Evolutionary conservation across 2,888 invertebrate species (phyloP).

Genomic region (Diplazon laetatorius): DNA sequence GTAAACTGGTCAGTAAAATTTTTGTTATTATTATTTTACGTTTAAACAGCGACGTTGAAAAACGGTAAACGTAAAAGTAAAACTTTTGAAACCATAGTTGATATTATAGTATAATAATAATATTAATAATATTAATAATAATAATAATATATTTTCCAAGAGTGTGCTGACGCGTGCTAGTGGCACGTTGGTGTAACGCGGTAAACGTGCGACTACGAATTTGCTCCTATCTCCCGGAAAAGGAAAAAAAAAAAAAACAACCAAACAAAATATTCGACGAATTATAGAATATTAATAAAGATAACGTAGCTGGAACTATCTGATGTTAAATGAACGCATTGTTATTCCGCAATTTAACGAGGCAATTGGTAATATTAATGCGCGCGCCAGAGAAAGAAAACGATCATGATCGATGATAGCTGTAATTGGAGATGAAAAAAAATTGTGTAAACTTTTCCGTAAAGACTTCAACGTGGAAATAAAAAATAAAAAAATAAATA

Average conservation of each 20-base stretch:
- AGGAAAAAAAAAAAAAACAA: no score
- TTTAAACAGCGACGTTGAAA: slow-evolving; percentile 41
- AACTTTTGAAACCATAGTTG: slow-evolving; percentile 42
- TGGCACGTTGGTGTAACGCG: slow-evolving; percentile 31
- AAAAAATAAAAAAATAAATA: slow-evolving; percentile 46
- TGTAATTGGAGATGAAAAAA: slow-evolving; percentile 29
- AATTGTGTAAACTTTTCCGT: slow-evolving; percentile 45
- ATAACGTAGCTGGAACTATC: slow-evolving; percentile 56
- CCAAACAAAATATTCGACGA: slow-evolving; percentile 41
- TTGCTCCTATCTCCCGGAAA: slow-evolving; percentile 48
- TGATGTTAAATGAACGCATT: slow-evolving; percentile 58
- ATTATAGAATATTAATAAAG: slow-evolving; percentile 29
- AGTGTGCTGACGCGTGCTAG: slow-evolving; percentile 54
- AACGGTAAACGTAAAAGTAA: slow-evolving; percentile 37
- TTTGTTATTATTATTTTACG: no score
- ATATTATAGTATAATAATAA: slow-evolving; percentile 61
- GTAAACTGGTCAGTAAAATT: background rate
- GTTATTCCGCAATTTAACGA: slow-evolving; percentile 53
- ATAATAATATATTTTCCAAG: slow-evolving; percentile 65
- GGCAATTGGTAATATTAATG: slow-evolving; percentile 45
- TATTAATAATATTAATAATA: no score
- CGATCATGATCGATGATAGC: slow-evolving; percentile 29
- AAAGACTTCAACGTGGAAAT: slow-evolving; percentile 39
- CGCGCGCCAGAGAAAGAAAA: slow-evolving; percentile 34
- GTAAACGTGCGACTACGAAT: slow-evolving; percentile 43